Base-by-base conservation (phyloP, 2,113 vertebrate genomes). In the Lampris megalopsis region DNA sequence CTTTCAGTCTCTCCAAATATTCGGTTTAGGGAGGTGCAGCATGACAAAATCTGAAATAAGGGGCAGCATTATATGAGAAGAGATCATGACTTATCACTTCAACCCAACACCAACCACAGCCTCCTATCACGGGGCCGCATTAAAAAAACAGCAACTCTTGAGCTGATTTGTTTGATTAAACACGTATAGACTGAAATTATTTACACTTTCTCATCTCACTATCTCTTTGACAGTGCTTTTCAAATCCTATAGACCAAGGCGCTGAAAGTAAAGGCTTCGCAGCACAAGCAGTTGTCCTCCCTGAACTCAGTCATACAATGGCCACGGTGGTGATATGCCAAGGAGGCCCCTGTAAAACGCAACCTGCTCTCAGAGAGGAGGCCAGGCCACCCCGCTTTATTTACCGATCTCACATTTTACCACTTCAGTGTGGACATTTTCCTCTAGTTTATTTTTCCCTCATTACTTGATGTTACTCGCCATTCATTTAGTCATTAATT, bases 381-480 rank as follows among this genome's bases (percentile, higher is more conserved):
- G 9, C 41, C 13, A 1, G 24, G 24, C 24, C 24, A 24, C 24
- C 24, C 49, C 68, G 42, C 73, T 65, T 9, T 54, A 6, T 81
- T 59, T 41, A 60, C 66, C 82, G 10, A 76, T 76, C 77, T 65
- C 64, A 42, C 65, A 43, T 75, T 63, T 48, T 57, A 73, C 57
- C 49, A 11, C 40, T 13, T 13, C 35, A 35, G 6, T 43, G 6
- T 41, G 5, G 11, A 6, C 40, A 42, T 42, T 42, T 62, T 58
- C 38, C 6, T 6, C 38, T 58, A 3, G 11, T 10, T 13, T 24
- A 11, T 13, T 10, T 6, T n/a, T n/a, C 8, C 57, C 24, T 24
- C 10, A 10, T 61, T 41, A 61, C 1, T 13, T 13, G n/a, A 11
- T 64, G 9, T 49, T 67, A 37, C 49, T 52, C 5, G 40, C 24